A percentile compares a stretch with the other conserved stretches of the same genome.
Evolutionary conservation across 2,888 invertebrate species (phyloP).

Genomic region (Clunio marinus): DNA sequence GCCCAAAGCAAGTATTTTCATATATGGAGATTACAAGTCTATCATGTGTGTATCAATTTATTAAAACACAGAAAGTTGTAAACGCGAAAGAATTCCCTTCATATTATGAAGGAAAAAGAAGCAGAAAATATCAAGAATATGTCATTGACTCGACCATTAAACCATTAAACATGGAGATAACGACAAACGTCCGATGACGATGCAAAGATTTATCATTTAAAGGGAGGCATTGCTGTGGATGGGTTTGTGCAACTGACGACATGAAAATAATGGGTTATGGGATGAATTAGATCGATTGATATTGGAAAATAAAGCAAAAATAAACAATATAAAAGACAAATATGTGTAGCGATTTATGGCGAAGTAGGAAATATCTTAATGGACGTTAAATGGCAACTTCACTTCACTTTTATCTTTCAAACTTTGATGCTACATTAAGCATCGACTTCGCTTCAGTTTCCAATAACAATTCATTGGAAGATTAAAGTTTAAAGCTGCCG

Average conservation of each 20-base stretch:
- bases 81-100: neutral
- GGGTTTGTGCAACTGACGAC: neutral
- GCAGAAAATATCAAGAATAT: neutral
- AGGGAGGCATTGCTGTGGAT: neutral
- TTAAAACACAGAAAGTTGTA: neutral
- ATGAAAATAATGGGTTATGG: conserved; percentile 8
- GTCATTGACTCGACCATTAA: neutral
- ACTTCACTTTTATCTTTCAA: too few species aligned
- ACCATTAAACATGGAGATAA: neutral
- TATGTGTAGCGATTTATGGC: neutral
- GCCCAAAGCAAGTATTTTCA: neutral
- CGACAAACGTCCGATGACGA: neutral
- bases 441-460: too few species aligned
- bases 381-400: neutral
- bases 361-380: neutral
- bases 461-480: too few species aligned
- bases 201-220: conserved; percentile 11
- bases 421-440: too few species aligned
- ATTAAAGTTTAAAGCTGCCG: too few species aligned
- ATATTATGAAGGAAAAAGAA: neutral
- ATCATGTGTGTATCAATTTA: conserved; percentile 36
- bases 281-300: conserved; percentile 17
- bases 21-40: conserved; percentile 33
- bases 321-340: neutral
- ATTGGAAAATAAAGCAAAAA: neutral